Base-by-base conservation (phyloP, 2,888 invertebrate species). In the Endomychus coccineus region DNA sequence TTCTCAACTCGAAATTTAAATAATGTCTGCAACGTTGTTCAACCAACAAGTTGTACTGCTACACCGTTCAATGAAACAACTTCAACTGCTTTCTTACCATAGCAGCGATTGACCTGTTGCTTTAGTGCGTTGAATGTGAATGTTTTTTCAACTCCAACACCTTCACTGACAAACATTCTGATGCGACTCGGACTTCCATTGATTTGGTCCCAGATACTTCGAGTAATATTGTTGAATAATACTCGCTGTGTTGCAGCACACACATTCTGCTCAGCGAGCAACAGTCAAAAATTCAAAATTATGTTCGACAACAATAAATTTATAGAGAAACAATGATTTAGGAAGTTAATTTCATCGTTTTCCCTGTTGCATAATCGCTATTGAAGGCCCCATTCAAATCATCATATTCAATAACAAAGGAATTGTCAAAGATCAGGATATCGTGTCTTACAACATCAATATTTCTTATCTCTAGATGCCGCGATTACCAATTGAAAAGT, bases 41-140 rank as follows among this genome's bases (percentile, higher is more conserved):
- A 6, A 6, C 11, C 11, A 6, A 25, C 11, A 5, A 25, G 10
- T 6, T 10, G 25, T 11, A 10, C 25, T 9, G 25, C 25, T 7
- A 25, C 25, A 6, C 25, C 25, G 6, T 6, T 25, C 10, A 25
- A 11, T 9, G 25, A 6, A 25, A 6, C 5, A 10, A 25, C 25
- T 10, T 25, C 10, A 25, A 25, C 25, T 6, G 11, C 7, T 10
- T 25, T 6, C 11, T 51, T 44, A 31, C 40, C 43, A 42, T 48
- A 51, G 33, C 48, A 51, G 34, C 49, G 28, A 25, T 44, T 49
- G 23, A 49, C 34, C 50, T 49, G 45, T 17, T 50, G 37, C 37
- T 34, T 28, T 10, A 49, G 15, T 25, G 46, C 5, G 17, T 50
- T 49, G n/a, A 54, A 45, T 1, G 41, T 23, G 12, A 50, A 50